phyloP scores from a whole-genome alignment of 37 sponge, comb jelly and placozoan species.

The Chondrilla cf. caribensis region DNA sequence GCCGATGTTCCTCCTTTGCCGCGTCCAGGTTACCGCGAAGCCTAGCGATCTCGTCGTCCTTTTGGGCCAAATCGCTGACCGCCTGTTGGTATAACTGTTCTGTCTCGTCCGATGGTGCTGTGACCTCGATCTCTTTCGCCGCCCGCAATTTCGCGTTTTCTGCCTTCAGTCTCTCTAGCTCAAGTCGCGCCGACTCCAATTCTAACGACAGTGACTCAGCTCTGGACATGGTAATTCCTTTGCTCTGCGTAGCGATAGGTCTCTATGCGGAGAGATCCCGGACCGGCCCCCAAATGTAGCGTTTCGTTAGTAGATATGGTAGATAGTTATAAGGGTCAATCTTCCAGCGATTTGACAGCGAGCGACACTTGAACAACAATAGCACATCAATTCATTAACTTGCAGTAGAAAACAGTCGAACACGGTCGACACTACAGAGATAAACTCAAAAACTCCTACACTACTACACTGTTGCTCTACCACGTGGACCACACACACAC shows the following conservation, averaged over 20 bases:
- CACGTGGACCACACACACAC: no score
- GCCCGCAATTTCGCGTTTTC: background rate
- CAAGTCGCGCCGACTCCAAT: background rate
- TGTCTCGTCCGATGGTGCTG: background rate
- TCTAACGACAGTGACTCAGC: background rate
- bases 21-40: background rate
- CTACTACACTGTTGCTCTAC: no score
- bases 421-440: no score
- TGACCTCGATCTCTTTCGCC: background rate
- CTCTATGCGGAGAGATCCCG: background rate
- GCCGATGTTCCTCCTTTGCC: background rate
- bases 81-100: background rate
- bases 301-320: no score
- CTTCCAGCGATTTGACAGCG: no score
- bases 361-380: no score
- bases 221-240: background rate
- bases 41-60: background rate
- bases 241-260: no score
- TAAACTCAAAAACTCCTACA: no score
- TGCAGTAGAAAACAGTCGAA: no score
- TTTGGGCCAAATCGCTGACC: background rate
- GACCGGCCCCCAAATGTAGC: conserved; percentile 13
- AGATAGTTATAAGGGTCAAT: no score
- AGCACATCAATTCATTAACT: no score
- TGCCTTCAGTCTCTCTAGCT: background rate